phyloP scores from a whole-genome alignment of 1,140 invertebrate genomes.

The Caenorhabditis briggsae region DNA sequence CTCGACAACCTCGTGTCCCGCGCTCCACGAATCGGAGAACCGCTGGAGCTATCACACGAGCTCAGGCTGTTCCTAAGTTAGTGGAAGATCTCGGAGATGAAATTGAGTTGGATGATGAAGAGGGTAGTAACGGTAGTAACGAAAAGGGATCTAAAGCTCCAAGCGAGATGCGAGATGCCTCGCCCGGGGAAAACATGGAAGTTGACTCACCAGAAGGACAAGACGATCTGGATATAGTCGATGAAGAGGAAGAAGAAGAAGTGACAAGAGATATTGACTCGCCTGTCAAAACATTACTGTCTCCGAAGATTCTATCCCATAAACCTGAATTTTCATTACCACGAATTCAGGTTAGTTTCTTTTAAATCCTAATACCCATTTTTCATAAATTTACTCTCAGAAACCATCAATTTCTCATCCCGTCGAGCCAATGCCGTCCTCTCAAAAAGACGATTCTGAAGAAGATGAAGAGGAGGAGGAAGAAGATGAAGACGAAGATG shows the following conservation, averaged over 20 bases:
- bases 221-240: constrained; percentile 20
- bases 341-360: not conserved
- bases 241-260: constrained; percentile 41
- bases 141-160: constrained; percentile 23
- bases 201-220: constrained; percentile 35
- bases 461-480: constrained; percentile 2
- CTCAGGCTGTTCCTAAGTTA: constrained; percentile 12
- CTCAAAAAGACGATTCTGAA: not conserved
- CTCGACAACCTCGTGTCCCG: not conserved
- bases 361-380: too few species aligned
- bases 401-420: constrained; percentile 24
- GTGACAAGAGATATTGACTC: not conserved
- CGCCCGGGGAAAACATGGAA: not conserved
- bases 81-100: constrained; percentile 33
- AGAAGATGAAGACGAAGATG: not conserved
- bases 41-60: constrained; percentile 8
- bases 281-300: not conserved
- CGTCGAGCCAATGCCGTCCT: not conserved
- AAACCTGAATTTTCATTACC: constrained; percentile 30
- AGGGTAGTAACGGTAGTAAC: not conserved
- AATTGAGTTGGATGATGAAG: constrained; percentile 30
- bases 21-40: not conserved
- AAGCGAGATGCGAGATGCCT: constrained; percentile 1
- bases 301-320: not conserved
- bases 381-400: not conserved